Evolutionary conservation across 2,797 vertebrate species (phyloP), one percentile per base, ranked within the genome.

Genomic region (Tapirus indicus): DNA sequence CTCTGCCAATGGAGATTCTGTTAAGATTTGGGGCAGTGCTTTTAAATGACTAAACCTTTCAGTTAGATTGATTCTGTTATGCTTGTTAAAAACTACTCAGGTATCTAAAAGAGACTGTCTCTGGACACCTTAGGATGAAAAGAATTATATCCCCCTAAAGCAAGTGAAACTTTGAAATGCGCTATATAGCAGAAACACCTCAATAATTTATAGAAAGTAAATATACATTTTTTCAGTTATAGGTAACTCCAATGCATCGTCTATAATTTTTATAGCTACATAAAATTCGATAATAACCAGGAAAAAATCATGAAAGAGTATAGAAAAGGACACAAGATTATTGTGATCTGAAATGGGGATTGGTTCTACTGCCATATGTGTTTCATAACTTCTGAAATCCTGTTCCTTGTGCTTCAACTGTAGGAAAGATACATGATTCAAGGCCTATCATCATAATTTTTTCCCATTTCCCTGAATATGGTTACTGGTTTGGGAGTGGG

Each of bases 191-290:
- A 84, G 62, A 62, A 84, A n/a, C 11, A 16, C 17, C 20, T 41
- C 68, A 54, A 62, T 47, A 56, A 64, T 52, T 85, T 96, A 41
- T 62, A 47, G 10, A 85, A 96, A 80, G 74, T 27, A 79, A 68
- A 69, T 75, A 47, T 66, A 23, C 27, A 25, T 5, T 87, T 91
- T 68, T 69, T 35, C 44, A 69, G 21, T 56, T 52, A 35, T 16
- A 29, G 17, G 1, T 35, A 71, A 82, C 1, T 14, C 62, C 23
- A 83, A 18, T 32, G 44, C 8, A 80, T 66, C 92, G 25, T 9
- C 44, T 44, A 0, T 68, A 71, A 72, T 1, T 83, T 95, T 79
- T 18, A 17, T 74, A 89, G 35, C 41, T 62, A 54, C 12, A 41
- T 52, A 92, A 88, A 91, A 64, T 79, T 85, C 78, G 13, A 54